A percentile compares a stretch with the other conserved stretches of the same genome.
Evolutionary conservation across 2,888 invertebrate species (phyloP).

Genomic region (Parelbella ahira): DNA sequence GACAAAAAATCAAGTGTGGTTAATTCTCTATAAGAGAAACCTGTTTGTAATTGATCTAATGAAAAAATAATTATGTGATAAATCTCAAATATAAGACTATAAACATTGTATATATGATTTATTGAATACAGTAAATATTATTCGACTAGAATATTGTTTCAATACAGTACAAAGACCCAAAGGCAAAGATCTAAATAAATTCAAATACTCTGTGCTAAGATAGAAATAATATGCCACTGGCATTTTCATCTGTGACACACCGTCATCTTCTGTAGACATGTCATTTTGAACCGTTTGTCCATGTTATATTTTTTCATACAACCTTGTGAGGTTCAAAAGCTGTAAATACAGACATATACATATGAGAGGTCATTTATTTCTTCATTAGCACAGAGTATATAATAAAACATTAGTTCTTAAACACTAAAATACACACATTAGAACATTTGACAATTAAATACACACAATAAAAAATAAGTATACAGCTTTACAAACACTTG

Average conservation of each 20-base stretch:
- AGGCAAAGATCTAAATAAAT: slow-evolving; percentile 12
- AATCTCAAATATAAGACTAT: slow-evolving; percentile 10
- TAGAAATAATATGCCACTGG: background rate
- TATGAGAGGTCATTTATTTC: too few species aligned
- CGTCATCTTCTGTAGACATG: too few species aligned
- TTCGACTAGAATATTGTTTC: slow-evolving; percentile 33
- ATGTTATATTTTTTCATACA: too few species aligned
- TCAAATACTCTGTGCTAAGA: slow-evolving; percentile 3
- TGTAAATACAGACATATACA: too few species aligned
- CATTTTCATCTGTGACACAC: too few species aligned
- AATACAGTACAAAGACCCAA: slow-evolving; percentile 4
- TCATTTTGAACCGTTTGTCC: too few species aligned
- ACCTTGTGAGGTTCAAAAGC: too few species aligned
- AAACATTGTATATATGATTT: slow-evolving; percentile 18
- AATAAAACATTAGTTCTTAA: background rate
- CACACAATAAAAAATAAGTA: slow-evolving; percentile 18
- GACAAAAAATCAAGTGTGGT: too few species aligned
- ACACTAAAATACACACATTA: slow-evolving; percentile 9
- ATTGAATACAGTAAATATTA: slow-evolving; percentile 26
- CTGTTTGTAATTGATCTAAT: too few species aligned
- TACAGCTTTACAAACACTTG: slow-evolving; percentile 6
- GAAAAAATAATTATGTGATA: too few species aligned
- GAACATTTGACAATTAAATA: slow-evolving; percentile 6
- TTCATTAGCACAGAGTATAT: too few species aligned
- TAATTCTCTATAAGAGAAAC: too few species aligned